Evolutionary conservation across 2,797 vertebrate genomes (phyloP).

Genomic region (Prionace glauca): DNA sequence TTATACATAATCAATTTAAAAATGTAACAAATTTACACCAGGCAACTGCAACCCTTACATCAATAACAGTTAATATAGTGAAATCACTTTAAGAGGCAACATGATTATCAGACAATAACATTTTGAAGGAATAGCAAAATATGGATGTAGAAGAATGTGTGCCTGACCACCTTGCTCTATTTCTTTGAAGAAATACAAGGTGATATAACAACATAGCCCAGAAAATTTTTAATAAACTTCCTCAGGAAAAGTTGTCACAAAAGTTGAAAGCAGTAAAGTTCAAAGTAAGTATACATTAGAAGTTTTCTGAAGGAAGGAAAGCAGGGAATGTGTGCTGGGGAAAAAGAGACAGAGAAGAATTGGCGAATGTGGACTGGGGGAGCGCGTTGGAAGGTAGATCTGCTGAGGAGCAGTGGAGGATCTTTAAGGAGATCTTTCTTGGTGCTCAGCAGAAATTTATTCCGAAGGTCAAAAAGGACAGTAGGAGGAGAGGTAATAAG

Average conservation of each 20-base stretch:
- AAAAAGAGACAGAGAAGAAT: background rate
- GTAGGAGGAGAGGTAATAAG: no score
- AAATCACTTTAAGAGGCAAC: background rate
- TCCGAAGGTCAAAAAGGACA: no score
- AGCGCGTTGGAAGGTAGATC: no score
- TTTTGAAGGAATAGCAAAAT: background rate
- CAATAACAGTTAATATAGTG: background rate
- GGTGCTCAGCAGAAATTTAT: no score
- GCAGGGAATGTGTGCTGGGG: background rate
- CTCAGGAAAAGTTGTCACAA: background rate
- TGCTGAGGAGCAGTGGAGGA: no score
- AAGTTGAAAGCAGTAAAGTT: background rate
- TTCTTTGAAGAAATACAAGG: conserved; percentile 1
- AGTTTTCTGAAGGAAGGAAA: background rate
- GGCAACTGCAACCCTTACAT: background rate
- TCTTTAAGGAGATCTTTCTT: no score
- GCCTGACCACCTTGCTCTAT: background rate
- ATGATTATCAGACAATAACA: background rate
- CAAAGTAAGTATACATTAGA: background rate
- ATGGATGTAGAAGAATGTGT: background rate
- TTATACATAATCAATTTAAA: background rate
- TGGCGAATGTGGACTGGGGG: no score
- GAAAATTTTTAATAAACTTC: background rate
- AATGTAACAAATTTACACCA: background rate
- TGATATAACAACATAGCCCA: background rate